Evolutionary conservation across 1,140 invertebrate species (phyloP), one percentile per base, ranked within the genome.

Genomic region (Drosophila miranda): DNA sequence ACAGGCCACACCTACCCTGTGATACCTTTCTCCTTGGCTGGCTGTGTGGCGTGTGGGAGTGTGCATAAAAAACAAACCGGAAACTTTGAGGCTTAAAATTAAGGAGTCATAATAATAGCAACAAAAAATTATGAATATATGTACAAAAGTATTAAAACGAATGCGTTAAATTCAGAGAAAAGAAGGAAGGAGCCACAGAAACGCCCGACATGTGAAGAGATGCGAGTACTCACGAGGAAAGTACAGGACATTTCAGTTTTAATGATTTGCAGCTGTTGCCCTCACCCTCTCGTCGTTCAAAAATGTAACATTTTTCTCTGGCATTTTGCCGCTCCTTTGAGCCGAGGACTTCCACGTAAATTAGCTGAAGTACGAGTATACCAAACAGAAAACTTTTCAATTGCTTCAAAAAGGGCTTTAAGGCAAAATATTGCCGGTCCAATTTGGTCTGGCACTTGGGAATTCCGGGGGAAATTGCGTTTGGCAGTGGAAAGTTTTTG

Each of bases 71-170:
- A 53, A 67, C 9, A 13, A 66, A 54, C 46, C 54, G 61, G 42
- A 66, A 68, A 66, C 61, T 68, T 68, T 66, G 60, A 48, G 46
- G 64, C 41, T 54, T 30, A 46, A 64, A 64, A 66, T 66, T 67
- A 66, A 42, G 61, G 43, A 54, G 46, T 16, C 61, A 53, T 21
- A 67, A 67, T 21, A 50, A 59, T 28, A 42, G 54, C 55, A 49
- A 26, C 46, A 62, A 66, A 28, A 67, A 67, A 50, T 34, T 4
- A 51, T 44, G 30, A 3, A 6, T 8, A 30, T 30, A 30, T 30
- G 28, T 30, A 2, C 19, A 19, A 19, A 30, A 8, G 30, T 9
- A 43, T 66, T 7, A 52, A 64, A 19, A 44, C 16, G 56, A 59
- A 34, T 21, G 7, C 28, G 42, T 56, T 16, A 13, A 26, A 13